These are phyloP conservation scores for Chorisops tibialis DNA, from an alignment of 2,888 invertebrate genomes.

Conservation along the genomic window DNA sequence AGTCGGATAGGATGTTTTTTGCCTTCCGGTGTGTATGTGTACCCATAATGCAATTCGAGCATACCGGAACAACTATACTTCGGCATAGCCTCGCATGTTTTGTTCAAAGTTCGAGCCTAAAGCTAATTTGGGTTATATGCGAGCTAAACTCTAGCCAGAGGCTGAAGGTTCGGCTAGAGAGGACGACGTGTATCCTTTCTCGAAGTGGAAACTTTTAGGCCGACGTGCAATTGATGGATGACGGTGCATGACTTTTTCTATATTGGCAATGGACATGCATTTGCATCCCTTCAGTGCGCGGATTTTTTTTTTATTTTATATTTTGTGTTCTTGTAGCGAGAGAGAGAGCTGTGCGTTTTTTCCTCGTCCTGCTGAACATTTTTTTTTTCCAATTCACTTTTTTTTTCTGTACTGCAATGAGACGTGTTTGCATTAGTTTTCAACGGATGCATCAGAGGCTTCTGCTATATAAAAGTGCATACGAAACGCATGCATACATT, in stretches of 20 bases:
- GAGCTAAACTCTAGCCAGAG: slow-evolving; percentile 1
- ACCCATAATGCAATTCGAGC: slow-evolving; percentile 14
- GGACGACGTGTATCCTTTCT: slow-evolving; percentile 19
- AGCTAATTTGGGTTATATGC: slow-evolving; percentile 32
- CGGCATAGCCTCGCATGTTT: neutral
- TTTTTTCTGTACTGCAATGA: slow-evolving; percentile 7
- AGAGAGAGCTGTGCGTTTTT: slow-evolving; percentile 5
- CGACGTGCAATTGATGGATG: slow-evolving; percentile 29
- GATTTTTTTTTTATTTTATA: slow-evolving; percentile 10
- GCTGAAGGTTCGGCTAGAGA: neutral
- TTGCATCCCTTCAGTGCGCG: slow-evolving; percentile 16
- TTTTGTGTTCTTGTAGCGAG: neutral
- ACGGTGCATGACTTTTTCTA: slow-evolving; percentile 20
- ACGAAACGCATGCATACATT: slow-evolving; percentile 19
- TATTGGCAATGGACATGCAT: slow-evolving; percentile 17
- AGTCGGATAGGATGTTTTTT: neutral
- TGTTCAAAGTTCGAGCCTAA: slow-evolving; percentile 30
- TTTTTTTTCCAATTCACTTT: neutral
- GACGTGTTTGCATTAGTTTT: slow-evolving; percentile 31
- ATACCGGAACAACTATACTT: slow-evolving; percentile 10
- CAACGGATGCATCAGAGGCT: neutral
- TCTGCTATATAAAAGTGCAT: neutral
- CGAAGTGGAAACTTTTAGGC: slow-evolving; percentile 31
- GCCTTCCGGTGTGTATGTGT: neutral
- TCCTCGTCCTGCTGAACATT: slow-evolving; percentile 8